Conservation (phyloP, 2,113 vertebrate genomes). For the Nansenia antarctica region DNA sequence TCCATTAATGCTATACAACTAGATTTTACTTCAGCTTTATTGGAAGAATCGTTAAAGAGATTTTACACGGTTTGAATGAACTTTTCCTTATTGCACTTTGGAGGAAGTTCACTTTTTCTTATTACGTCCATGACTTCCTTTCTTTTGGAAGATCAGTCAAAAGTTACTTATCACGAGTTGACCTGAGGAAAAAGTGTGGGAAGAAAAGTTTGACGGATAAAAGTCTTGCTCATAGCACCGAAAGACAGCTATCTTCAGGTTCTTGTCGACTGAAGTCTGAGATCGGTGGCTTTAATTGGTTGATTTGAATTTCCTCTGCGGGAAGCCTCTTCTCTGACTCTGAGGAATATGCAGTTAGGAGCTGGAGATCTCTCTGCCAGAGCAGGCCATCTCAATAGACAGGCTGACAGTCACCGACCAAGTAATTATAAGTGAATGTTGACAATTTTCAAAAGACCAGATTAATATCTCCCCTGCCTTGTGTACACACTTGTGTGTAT, state of each 20-base stretch:
- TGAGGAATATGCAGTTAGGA: neutral
- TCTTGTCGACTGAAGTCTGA: neutral
- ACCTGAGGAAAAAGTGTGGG: neutral
- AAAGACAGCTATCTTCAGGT: slow-evolving; percentile 16
- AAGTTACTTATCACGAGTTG: neutral
- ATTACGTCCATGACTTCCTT: neutral
- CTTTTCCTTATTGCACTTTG: too few relatives aligned
- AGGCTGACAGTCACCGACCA: neutral
- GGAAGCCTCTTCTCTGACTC: slow-evolving; percentile 19
- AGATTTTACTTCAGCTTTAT: neutral
- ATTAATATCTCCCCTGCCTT: neutral
- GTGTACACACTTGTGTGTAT: neutral
- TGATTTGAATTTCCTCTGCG: slow-evolving; percentile 44
- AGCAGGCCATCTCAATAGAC: neutral
- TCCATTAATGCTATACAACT: neutral
- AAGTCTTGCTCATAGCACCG: slow-evolving; percentile 18
- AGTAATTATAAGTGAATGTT: neutral
- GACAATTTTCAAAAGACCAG: neutral
- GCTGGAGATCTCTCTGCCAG: neutral
- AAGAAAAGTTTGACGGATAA: neutral
- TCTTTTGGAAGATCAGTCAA: neutral
- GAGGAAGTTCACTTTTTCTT: too few relatives aligned
- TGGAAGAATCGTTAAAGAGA: neutral
- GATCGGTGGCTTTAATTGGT: slow-evolving; percentile 29
- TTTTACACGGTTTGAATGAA: too few relatives aligned